A percentile compares a stretch with the other conserved stretches of the same genome.
phyloP scores from a whole-genome alignment of 2,888 invertebrate genomes.

The Ormyrus thymus region DNA sequence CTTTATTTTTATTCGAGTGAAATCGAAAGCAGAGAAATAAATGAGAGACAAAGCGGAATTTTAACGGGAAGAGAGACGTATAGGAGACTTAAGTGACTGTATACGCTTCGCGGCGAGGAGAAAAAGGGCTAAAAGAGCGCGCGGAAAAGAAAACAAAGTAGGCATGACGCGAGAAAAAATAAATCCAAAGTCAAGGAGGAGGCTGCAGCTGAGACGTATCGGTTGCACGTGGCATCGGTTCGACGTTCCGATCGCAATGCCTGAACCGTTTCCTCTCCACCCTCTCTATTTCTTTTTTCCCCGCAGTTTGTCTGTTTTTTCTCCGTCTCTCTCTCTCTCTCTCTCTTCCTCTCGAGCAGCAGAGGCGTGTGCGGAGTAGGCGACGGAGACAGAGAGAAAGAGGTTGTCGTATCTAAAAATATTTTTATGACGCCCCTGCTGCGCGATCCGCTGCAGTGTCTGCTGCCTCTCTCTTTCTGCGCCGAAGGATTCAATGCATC shows the following conservation, averaged over 20 bases:
- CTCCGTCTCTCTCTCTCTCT: constrained; percentile 38
- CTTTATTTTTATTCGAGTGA: constrained; percentile 33
- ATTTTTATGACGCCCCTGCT: constrained; percentile 75
- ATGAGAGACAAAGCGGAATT: constrained; percentile 28
- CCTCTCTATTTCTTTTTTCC: constrained; percentile 53
- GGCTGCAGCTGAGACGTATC: constrained; percentile 70
- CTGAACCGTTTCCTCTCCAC: constrained; percentile 64
- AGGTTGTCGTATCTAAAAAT: constrained; percentile 71
- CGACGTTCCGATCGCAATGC: constrained; percentile 67
- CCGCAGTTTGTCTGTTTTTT: constrained; percentile 48
- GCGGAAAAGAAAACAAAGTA: constrained; percentile 35
- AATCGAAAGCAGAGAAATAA: constrained; percentile 14
- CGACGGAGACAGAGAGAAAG: constrained; percentile 52
- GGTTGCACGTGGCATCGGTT: constrained; percentile 69
- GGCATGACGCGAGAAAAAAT: constrained; percentile 51
- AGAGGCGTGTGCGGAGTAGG: not conserved
- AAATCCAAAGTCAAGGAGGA: constrained; percentile 47
- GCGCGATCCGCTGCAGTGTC: constrained; percentile 65
- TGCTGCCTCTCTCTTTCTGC: constrained; percentile 63
- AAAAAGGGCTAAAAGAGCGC: constrained; percentile 4
- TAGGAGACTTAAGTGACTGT: constrained; percentile 14
- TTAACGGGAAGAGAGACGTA: not conserved
- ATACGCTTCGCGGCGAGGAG: constrained; percentile 3
- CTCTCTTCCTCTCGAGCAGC: constrained; percentile 31
- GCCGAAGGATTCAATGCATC: constrained; percentile 67